Base-by-base conservation (phyloP, 1,140 invertebrate species). In the Amyelois transitella region DNA sequence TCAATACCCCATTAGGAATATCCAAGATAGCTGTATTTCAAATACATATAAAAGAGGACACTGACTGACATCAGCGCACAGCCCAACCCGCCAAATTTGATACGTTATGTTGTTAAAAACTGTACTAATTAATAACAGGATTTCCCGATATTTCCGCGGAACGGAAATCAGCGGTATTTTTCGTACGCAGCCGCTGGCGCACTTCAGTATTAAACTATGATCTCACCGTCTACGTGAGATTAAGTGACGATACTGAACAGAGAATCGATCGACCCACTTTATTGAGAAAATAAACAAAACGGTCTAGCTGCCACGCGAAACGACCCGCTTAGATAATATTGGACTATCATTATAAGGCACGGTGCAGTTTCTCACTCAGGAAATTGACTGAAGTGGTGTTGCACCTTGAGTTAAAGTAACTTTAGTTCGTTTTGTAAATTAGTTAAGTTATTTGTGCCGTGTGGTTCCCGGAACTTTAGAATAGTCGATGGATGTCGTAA, bases 221-320 rank as follows among this genome's bases (percentile, higher is more conserved):
- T 76, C 67, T 67, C 69, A 51, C 64, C 72, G 72, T 78, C 67
- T 72, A 77, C 79, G 71, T 60, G 60, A 76, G 74, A 82, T 78
- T 77, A 80, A 82, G 74, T 78, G 72, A 62, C 73, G 62, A 73
- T 72, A 66, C 60, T 61, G 66, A 65, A 72, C 66, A 74, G 69
- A 62, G 49, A 48, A 79, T 81, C 76, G 78, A 79, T 81, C 66
- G 66, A 43, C 68, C 72, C 65, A 75, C 63, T 77, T 77, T 55
- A 57, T 64, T 56, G 63, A 62, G 68, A 67, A 73, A 77, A 75
- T 73, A 73, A 66, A 73, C 64, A 62, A 55, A 52, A 52, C 55
- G 55, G n/a, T 28, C 32, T 38, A 14, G 32, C 17, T 38, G 32
- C n/a, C n/a, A 38, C 12, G 32, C 32, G 32, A 14, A 32, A 38